Evolutionary conservation across 1,140 invertebrate species (phyloP).

Genomic region (Marisa cornuarietis): DNA sequence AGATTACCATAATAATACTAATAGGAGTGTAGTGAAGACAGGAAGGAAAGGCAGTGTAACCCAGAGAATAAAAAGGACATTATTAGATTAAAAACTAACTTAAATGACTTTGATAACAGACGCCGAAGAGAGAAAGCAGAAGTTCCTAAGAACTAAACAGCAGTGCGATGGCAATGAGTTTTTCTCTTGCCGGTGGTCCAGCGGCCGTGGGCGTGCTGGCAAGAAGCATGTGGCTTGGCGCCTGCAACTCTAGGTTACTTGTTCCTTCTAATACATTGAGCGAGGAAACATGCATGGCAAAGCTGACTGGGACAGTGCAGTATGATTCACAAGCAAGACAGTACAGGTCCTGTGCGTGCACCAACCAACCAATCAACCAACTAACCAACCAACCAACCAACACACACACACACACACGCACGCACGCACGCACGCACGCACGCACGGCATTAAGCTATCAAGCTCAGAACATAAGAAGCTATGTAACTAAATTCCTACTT

Average conservation of each 20-base stretch:
- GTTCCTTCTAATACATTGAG: background rate
- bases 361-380: background rate
- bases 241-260: background rate
- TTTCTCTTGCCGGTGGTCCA: background rate
- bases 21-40: background rate
- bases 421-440: conserved; percentile 1
- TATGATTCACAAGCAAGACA: too few relatives aligned
- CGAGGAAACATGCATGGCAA: background rate
- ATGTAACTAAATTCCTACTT: too few relatives aligned
- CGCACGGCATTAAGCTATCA: background rate
- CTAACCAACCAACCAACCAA: background rate
- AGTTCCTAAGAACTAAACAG: background rate
- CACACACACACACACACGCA: conserved; percentile 8
- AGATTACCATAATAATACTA: background rate
- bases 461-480: too few relatives aligned
- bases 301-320: too few relatives aligned
- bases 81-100: too few relatives aligned
- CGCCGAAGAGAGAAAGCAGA: background rate
- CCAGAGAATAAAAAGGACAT: too few relatives aligned
- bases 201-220: background rate
- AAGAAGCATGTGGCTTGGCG: background rate
- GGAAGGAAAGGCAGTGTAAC: background rate
- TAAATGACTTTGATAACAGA: too few relatives aligned
- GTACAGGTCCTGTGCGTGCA: background rate
- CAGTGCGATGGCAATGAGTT: background rate